phyloP scores from a whole-genome alignment of 2,888 invertebrate genomes.

The Antheraea assamensis region DNA sequence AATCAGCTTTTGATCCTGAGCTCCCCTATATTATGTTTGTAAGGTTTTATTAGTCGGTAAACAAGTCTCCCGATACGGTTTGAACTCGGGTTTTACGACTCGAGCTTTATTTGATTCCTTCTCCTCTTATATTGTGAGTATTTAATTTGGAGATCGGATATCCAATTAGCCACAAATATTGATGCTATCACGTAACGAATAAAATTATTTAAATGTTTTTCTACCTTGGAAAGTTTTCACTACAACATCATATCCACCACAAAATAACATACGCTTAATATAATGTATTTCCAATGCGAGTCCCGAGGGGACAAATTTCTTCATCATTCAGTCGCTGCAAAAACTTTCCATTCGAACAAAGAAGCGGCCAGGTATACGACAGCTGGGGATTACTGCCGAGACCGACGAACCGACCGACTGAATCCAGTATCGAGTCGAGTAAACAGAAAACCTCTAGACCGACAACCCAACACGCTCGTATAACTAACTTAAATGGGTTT shows the following conservation, averaged over 20 bases:
- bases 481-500: constrained; percentile 71
- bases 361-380: constrained; percentile 71
- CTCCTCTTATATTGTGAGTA: constrained; percentile 31
- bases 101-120: constrained; percentile 34
- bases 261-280: constrained; percentile 4
- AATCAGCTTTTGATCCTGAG: constrained; percentile 77
- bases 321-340: constrained; percentile 40
- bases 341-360: constrained; percentile 74
- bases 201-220: neutral
- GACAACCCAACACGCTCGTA: constrained; percentile 45
- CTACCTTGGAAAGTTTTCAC: neutral
- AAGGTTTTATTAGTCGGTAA: constrained; percentile 75
- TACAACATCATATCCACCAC: neutral
- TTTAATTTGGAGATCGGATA: constrained; percentile 31
- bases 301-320: constrained; percentile 54
- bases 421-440: constrained; percentile 29
- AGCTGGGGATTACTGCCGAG: constrained; percentile 65
- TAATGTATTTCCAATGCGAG: constrained; percentile 32
- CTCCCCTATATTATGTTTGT: constrained; percentile 73
- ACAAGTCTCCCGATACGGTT: constrained; percentile 65
- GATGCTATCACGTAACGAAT: neutral
- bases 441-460: constrained; percentile 40
- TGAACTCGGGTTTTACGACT: constrained; percentile 36
- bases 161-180: constrained; percentile 31
- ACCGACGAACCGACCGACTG: constrained; percentile 40